phyloP scores from a whole-genome alignment of 2,113 vertebrate genomes.

The Grammomys surdaster region DNA sequence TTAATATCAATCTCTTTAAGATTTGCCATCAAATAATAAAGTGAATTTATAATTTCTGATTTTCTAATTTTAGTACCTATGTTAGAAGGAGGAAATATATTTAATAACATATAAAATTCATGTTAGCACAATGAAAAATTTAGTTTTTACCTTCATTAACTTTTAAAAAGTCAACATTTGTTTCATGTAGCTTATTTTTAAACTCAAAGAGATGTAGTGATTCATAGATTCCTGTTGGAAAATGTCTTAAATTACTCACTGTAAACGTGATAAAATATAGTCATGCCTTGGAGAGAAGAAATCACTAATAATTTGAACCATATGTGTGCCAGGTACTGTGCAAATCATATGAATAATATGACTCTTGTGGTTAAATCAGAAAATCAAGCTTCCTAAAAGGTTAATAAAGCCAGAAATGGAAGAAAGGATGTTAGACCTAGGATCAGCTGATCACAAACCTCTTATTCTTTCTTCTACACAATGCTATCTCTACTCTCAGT shows the following conservation, averaged over 20 bases:
- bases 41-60: neutral
- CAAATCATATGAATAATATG: neutral
- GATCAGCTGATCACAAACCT: too few species aligned
- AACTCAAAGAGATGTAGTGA: neutral
- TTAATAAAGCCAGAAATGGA: neutral
- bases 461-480: neutral
- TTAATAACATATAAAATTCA: neutral
- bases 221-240: neutral
- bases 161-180: neutral
- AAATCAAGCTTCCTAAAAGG: neutral
- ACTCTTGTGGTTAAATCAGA: neutral
- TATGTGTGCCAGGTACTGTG: neutral
- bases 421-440: too few species aligned
- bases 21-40: neutral
- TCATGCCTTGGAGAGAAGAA: neutral
- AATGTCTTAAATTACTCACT: neutral
- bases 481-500: neutral
- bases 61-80: neutral
- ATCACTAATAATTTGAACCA: neutral
- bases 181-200: neutral
- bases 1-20: neutral
- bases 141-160: neutral
- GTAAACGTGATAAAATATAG: neutral
- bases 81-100: neutral
- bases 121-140: constrained; percentile 2